Percentiles rank a stretch among this genome's conserved stretches.
phyloP scores from a whole-genome alignment of 1,140 invertebrate species.

The Diplogasteroides magnus region DNA sequence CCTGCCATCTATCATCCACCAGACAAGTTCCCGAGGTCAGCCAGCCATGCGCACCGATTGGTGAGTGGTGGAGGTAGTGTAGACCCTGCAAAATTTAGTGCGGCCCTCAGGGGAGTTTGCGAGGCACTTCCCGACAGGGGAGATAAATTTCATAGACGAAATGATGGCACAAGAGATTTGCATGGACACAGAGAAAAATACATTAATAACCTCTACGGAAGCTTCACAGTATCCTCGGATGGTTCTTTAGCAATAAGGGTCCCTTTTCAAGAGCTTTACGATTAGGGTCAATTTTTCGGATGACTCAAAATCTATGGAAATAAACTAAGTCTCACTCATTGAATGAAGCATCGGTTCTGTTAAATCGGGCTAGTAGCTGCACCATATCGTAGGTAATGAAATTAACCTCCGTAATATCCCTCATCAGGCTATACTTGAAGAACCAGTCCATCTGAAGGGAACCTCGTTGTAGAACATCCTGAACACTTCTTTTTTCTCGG shows the following conservation, averaged over 20 bases:
- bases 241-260: too few relatives aligned
- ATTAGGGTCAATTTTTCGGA: too few relatives aligned
- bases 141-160: too few relatives aligned
- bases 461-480: constrained; percentile 30
- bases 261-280: too few relatives aligned
- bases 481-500: constrained; percentile 9
- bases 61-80: constrained; percentile 29
- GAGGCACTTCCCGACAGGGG: too few relatives aligned
- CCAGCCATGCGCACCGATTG: constrained; percentile 29
- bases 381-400: too few relatives aligned
- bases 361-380: too few relatives aligned
- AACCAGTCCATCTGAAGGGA: constrained; percentile 34
- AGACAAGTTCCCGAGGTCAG: constrained; percentile 31
- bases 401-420: constrained; percentile 26
- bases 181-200: neutral
- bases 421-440: constrained; percentile 33
- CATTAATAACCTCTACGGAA: constrained; percentile 6
- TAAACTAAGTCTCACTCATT: neutral
- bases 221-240: neutral
- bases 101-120: too few relatives aligned
- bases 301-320: too few relatives aligned
- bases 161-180: constrained; percentile 4
- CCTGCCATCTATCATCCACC: constrained; percentile 36
- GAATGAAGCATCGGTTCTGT: neutral
- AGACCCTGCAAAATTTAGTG: constrained; percentile 35